Conservation (phyloP, 92 coral and sea anemone genomes). For the Phenganax subtilis region DNA sequence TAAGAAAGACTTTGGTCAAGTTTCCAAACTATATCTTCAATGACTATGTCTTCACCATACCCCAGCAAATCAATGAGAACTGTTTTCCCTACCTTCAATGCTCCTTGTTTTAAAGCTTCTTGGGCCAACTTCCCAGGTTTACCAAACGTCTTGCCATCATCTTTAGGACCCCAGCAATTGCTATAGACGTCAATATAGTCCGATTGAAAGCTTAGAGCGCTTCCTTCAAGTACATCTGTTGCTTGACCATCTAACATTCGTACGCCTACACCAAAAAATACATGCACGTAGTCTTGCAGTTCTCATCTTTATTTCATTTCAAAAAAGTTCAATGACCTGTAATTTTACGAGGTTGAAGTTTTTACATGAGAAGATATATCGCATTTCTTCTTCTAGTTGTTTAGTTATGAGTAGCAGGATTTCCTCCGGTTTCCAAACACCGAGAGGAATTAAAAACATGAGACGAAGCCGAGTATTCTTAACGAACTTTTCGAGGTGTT, state of each 20-base stretch:
- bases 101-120: conserved; percentile 94
- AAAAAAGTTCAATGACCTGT: no score
- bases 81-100: conserved; percentile 63
- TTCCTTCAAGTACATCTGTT: conserved; percentile 93
- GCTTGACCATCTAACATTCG: conserved; percentile 98
- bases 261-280: conserved; percentile 57
- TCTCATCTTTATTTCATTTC: neutral
- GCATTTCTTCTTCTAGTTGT: no score
- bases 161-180: conserved; percentile 99
- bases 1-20: no score
- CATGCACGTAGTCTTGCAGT: neutral
- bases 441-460: no score
- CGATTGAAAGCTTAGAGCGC: conserved; percentile 93
- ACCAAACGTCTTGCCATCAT: conserved; percentile 98
- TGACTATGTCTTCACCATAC: no score
- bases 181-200: conserved; percentile 95
- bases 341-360: no score
- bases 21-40: no score
- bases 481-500: no score
- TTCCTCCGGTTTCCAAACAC: no score
- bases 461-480: no score
- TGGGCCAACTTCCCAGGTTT: conserved; percentile 98
- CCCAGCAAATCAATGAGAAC: neutral
- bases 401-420: no score
- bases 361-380: no score